Conservation (phyloP, 2,113 vertebrate genomes). For the Ammodytes marinus region DNA sequence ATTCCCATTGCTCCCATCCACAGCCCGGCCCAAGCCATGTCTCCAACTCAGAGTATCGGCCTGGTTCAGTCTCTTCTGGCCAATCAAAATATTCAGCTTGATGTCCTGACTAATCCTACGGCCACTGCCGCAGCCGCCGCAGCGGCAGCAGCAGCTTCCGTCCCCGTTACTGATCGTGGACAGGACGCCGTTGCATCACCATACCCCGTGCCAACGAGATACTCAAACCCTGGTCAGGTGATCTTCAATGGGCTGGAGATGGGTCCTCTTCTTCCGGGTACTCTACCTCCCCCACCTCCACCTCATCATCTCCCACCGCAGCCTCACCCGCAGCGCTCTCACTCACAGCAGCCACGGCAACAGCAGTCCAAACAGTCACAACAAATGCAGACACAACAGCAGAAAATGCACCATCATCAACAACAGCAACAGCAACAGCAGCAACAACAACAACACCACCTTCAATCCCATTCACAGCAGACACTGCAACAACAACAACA, state of each 20-base stretch:
- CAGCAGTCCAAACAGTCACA: constrained; percentile 71
- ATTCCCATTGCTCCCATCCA: constrained; percentile 99
- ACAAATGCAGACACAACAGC: constrained; percentile 71
- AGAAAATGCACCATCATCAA: constrained; percentile 72
- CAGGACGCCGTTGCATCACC: constrained; percentile 82
- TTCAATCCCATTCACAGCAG: constrained; percentile 38
- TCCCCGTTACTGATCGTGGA: constrained; percentile 78
- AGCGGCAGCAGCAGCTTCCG: constrained; percentile 77
- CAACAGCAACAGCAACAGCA: constrained; percentile 72
- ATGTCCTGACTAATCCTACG: constrained; percentile 93
- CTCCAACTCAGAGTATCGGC: constrained; percentile 97
- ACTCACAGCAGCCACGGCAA: constrained; percentile 78
- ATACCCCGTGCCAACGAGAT: constrained; percentile 87
- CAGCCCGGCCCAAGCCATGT: constrained; percentile 98
- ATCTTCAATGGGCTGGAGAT: constrained; percentile 90
- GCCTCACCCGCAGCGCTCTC: constrained; percentile 77
- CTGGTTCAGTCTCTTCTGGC: constrained; percentile 97
- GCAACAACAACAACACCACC: constrained; percentile 49
- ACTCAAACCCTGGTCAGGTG: constrained; percentile 90
- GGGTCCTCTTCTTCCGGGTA: constrained; percentile 84
- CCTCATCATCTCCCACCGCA: constrained; percentile 83
- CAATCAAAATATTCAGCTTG: constrained; percentile 98
- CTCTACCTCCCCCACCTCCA: constrained; percentile 86
- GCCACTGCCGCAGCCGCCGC: constrained; percentile 80
- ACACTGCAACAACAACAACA: constrained; percentile 61